Percentiles rank a stretch among this genome's conserved stretches.
Evolutionary conservation across 2,113 vertebrate species (phyloP).

Genomic region (Mirza zaza): DNA sequence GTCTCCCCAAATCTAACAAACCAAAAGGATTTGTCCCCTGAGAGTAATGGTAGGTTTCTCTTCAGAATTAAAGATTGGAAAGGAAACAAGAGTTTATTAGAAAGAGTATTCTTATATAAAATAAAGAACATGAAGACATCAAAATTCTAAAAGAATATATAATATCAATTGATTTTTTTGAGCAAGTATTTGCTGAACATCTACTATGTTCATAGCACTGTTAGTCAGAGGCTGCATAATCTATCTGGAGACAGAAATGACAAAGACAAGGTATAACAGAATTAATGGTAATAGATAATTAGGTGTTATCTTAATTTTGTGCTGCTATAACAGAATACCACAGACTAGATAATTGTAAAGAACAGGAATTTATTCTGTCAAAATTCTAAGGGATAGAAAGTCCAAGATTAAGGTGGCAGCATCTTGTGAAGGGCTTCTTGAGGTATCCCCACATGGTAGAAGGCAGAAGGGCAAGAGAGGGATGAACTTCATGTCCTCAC

Average conservation of each 20-base stretch:
- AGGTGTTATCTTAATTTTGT: neutral
- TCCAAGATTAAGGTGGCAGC: neutral
- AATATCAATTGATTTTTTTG: neutral
- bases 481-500: neutral
- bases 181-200: neutral
- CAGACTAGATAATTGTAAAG: neutral
- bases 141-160: neutral
- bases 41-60: neutral
- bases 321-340: neutral
- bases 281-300: neutral
- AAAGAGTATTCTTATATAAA: neutral
- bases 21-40: neutral
- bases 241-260: neutral
- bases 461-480: neutral
- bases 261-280: neutral
- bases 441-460: neutral
- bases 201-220: no score
- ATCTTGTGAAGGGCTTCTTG: neutral
- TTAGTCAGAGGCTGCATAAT: neutral
- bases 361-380: neutral
- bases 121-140: neutral
- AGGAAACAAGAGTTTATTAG: neutral
- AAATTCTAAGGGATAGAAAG: neutral
- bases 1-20: neutral
- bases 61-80: neutral